phyloP scores from a whole-genome alignment of 2,113 vertebrate species.

The Hydrochoerus hydrochaeris region DNA sequence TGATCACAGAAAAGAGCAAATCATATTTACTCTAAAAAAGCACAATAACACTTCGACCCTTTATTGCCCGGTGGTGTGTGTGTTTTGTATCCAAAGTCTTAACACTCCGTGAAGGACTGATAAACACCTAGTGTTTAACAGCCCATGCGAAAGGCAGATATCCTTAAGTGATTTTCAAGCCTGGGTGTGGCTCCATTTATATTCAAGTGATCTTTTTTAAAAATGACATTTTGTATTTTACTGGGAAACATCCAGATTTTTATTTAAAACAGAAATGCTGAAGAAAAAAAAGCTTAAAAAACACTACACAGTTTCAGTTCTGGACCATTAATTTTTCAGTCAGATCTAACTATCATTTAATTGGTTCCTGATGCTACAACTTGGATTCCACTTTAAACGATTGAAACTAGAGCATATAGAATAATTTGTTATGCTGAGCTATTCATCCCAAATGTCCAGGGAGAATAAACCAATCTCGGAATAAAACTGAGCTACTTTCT shows the following conservation, averaged over 20 bases:
- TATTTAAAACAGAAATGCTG: constrained; percentile 89
- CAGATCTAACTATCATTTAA: constrained; percentile 91
- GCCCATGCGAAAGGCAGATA: constrained; percentile 75
- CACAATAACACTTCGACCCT: constrained; percentile 77
- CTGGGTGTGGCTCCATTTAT: constrained; percentile 74
- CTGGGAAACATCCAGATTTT: constrained; percentile 87
- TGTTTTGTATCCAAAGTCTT: constrained; percentile 74
- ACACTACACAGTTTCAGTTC: constrained; percentile 87
- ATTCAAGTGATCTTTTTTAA: constrained; percentile 64
- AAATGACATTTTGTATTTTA: constrained; percentile 84
- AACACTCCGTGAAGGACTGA: constrained; percentile 83
- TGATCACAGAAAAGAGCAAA: constrained; percentile 80
- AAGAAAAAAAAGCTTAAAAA: constrained; percentile 80
- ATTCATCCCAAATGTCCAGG: constrained; percentile 86
- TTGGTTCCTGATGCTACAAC: constrained; percentile 90
- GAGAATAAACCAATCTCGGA: constrained; percentile 80
- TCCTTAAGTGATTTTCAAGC: constrained; percentile 82
- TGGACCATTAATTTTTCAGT: constrained; percentile 90
- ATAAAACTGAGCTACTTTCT: constrained; percentile 82
- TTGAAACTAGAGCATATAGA: constrained; percentile 87
- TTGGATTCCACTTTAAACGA: constrained; percentile 88
- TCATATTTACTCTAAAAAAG: constrained; percentile 72
- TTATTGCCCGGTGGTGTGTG: constrained; percentile 53
- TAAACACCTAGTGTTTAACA: constrained; percentile 80
- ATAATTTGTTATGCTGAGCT: constrained; percentile 89